Evolutionary conservation across 2,113 vertebrate species (phyloP), one percentile per base, ranked within the genome.

Genomic region (Probosciger aterrimus): DNA sequence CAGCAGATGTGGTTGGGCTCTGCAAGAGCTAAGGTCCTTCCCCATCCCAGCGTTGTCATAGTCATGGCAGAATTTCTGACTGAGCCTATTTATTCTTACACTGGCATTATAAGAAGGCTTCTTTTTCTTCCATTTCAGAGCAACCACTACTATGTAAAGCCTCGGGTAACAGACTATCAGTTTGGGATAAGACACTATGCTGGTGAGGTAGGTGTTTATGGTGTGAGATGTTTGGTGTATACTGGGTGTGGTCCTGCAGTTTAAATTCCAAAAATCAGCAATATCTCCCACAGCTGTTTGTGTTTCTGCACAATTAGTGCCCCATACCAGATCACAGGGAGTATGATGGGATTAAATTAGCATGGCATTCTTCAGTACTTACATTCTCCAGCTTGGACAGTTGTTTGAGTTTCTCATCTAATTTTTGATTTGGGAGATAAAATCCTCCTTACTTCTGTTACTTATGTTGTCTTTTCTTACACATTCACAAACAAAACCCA

Each of bases 111-210:
- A 64, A 91, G 31, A 73, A 9, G 11, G 31, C 14, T 75, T 79
- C 4, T 83, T 92, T 80, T 52, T 43, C 44, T 90, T 96, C 81
- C 31, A 37, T 95, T 96, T 79, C 98, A 99, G 99, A 97, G 97
- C 46, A 99, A 99, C 96, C 98, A 97, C 1, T 99, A 98, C 96
- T 99, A 99, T 27, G 97, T 99, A 96, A 99, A 99, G 92, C 99
- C 99, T 73, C 97, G 99, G 80, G 98, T 99, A 93, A 98, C 98
- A 44, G 99, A 99, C 95, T 98, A 99, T 96, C 99, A 99, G 93
- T 99, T 99, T 98, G 98, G 99, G 82, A 99, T 99, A 96, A 99
- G 98, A 90, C 99, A 99, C 95, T 99, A 99, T 37, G 99, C 99
- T 25, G 99, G 99, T 94, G 99, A 99, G 98, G 99, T 99, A 96